phyloP scores from a whole-genome alignment of 2,113 vertebrate genomes.

The Percopsis transmontana region DNA sequence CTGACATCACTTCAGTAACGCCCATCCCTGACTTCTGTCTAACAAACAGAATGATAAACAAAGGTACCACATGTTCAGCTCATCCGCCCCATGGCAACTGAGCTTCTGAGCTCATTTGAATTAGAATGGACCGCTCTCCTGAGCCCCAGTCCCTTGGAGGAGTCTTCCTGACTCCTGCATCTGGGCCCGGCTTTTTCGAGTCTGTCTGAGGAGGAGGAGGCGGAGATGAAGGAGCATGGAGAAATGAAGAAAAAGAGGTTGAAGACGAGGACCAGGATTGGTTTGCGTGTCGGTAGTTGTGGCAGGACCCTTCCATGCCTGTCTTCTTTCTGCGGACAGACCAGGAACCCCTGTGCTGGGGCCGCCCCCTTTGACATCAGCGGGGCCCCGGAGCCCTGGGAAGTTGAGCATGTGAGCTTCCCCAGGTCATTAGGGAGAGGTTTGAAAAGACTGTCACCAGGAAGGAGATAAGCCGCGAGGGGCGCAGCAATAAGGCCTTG shows the following conservation, averaged over 20 bases:
- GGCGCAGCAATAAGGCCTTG: conserved; percentile 77
- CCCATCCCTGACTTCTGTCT: conserved; percentile 5
- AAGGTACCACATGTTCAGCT: not conserved
- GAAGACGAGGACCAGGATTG: conserved; percentile 3
- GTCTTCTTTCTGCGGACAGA: conserved; percentile 54
- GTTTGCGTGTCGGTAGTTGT: conserved; percentile 15
- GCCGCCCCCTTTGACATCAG: conserved; percentile 75
- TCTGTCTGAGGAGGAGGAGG: conserved; percentile 30
- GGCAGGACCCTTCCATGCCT: conserved; percentile 44
- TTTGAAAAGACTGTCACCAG: conserved; percentile 86
- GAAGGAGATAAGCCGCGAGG: conserved; percentile 82
- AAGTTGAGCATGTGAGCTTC: conserved; percentile 83
- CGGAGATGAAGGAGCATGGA: too few species aligned
- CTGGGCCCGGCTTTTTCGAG: conserved; percentile 24
- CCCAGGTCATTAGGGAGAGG: conserved; percentile 83
- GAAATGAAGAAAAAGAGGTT: not conserved
- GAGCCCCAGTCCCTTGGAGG: not conserved
- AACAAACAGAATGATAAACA: conserved; percentile 7
- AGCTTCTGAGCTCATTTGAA: conserved; percentile 37
- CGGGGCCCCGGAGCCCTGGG: conserved; percentile 76
- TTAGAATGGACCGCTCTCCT: conserved; percentile 7
- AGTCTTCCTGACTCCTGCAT: conserved; percentile 2
- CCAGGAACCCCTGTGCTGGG: conserved; percentile 65
- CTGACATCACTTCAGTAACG: not conserved
- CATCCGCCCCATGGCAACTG: not conserved